phyloP scores from a whole-genome alignment of 2,888 invertebrate genomes.

The Dioctria linearis region DNA sequence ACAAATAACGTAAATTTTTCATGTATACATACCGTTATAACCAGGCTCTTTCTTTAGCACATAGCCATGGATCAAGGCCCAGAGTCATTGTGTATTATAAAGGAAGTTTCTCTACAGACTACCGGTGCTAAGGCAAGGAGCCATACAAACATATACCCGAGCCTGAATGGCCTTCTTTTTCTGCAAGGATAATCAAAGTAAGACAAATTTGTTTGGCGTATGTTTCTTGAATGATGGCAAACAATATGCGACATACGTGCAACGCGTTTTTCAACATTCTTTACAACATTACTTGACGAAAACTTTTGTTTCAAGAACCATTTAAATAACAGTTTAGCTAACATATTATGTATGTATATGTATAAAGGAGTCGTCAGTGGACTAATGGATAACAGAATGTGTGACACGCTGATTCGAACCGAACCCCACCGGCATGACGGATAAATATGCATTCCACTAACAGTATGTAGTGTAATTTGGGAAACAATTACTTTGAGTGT shows the following conservation, averaged over 20 bases:
- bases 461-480: too few relatives aligned
- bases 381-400: too few relatives aligned
- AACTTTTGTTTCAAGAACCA: constrained; percentile 27
- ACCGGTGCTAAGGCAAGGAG: constrained; percentile 31
- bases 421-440: too few relatives aligned
- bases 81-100: constrained; percentile 26
- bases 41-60: constrained; percentile 44
- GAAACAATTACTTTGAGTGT: too few relatives aligned
- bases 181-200: constrained; percentile 45
- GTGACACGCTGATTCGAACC: too few relatives aligned
- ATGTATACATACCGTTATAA: constrained; percentile 46
- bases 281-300: constrained; percentile 43
- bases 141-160: constrained; percentile 32
- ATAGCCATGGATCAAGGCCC: constrained; percentile 45
- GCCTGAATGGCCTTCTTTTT: constrained; percentile 21
- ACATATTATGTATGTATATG: too few relatives aligned
- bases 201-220: constrained; percentile 48
- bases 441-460: too few relatives aligned
- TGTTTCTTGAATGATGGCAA: constrained; percentile 51
- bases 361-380: too few relatives aligned
- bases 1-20: constrained; percentile 53
- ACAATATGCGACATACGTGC: constrained; percentile 50
- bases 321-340: background rate
- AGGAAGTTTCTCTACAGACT: constrained; percentile 45
- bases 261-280: constrained; percentile 25